phyloP scores from a whole-genome alignment of 1,140 invertebrate species.

The Drosophila ambigua region DNA sequence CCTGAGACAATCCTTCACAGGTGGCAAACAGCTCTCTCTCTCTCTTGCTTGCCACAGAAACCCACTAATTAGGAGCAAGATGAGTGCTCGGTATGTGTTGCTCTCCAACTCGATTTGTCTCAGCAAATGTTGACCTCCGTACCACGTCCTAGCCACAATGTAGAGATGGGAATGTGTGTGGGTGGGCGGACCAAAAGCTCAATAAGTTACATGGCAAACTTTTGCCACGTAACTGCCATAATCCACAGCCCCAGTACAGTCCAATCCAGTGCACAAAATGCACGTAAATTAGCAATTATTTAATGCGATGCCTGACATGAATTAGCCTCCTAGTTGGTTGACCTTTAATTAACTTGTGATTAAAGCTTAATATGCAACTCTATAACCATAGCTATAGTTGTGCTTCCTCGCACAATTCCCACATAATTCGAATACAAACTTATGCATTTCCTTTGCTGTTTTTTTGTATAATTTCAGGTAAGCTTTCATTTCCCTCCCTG shows the following conservation, averaged over 20 bases:
- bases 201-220: constrained; percentile 61
- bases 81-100: constrained; percentile 5
- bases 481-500: constrained; percentile 23
- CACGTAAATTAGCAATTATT: constrained; percentile 72
- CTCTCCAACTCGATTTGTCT: constrained; percentile 52
- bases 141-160: no score
- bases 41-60: constrained; percentile 20
- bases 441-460: background rate
- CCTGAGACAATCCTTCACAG: constrained; percentile 10
- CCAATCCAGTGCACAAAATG: constrained; percentile 18
- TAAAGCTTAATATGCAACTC: constrained; percentile 9
- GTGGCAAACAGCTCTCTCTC: constrained; percentile 13
- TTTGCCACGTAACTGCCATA: constrained; percentile 41
- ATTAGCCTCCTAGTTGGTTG: constrained; percentile 25
- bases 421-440: no score
- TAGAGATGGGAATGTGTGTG: background rate
- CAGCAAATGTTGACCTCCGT: constrained; percentile 58
- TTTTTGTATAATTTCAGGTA: constrained; percentile 51
- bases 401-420: no score
- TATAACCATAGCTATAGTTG: no score
- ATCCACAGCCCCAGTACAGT: constrained; percentile 19
- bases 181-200: constrained; percentile 40
- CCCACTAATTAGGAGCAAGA: constrained; percentile 61
- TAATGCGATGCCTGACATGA: constrained; percentile 37
- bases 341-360: constrained; percentile 45